Percentiles rank a stretch among this genome's conserved stretches.
Conservation (phyloP, 2,113 vertebrate genomes). For the Dendrocopos noguchii region DNA sequence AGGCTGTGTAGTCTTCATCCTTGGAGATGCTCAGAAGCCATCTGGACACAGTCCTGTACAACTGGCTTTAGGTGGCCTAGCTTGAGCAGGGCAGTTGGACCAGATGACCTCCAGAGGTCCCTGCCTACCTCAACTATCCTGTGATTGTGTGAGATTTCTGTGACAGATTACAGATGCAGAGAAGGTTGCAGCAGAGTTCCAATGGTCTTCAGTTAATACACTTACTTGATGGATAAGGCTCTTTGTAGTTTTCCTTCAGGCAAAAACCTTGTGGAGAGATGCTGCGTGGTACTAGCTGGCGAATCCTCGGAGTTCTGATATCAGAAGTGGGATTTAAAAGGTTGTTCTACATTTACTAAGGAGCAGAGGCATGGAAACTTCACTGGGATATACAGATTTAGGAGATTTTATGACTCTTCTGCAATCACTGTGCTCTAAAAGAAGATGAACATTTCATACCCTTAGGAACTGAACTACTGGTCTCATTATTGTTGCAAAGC, state of each 20-base stretch:
- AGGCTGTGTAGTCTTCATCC: neutral
- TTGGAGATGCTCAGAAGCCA: neutral
- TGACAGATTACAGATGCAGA: neutral
- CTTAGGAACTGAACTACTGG: conserved; percentile 60
- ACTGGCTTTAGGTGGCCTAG: neutral
- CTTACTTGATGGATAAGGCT: neutral
- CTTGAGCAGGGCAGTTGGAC: neutral
- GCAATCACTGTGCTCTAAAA: conserved; percentile 32
- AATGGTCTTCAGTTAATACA: neutral
- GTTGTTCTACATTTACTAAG: conserved; percentile 18
- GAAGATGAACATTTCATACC: conserved; percentile 53
- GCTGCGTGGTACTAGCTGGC: neutral
- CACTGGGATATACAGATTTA: conserved; percentile 19
- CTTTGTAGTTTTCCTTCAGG: neutral
- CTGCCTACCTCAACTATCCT: neutral
- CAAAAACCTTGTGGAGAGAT: neutral
- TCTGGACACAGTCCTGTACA: neutral
- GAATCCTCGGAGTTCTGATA: neutral
- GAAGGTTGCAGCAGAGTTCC: neutral
- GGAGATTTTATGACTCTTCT: conserved; percentile 30
- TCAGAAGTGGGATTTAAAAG: neutral
- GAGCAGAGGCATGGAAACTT: neutral
- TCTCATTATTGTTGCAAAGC: conserved; percentile 49
- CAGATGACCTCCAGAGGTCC: neutral
- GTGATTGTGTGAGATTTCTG: neutral